These are phyloP conservation scores for Menidia menidia DNA, from an alignment of 2,797 vertebrate species.

Conservation along the genomic window DNA sequence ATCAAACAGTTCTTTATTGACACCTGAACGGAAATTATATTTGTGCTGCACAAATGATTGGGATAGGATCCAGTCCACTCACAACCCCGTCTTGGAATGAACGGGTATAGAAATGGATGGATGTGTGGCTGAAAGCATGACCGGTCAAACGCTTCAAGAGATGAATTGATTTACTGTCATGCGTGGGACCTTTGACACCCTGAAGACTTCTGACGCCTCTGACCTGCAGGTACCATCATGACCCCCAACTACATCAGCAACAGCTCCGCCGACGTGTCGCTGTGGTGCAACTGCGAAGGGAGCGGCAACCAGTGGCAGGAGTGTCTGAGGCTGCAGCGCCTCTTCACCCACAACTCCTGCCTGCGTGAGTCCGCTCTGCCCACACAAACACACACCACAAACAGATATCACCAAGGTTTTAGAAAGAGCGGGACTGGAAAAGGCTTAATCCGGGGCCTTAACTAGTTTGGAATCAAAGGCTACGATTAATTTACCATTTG, in stretches of 20 bases:
- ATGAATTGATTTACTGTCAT: too few relatives aligned
- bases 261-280: slow-evolving; percentile 87
- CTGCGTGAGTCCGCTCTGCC: slow-evolving; percentile 85
- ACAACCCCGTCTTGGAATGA: too few relatives aligned
- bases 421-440: not conserved
- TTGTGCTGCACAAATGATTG: too few relatives aligned
- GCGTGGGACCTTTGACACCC: not conserved
- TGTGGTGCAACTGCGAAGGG: slow-evolving; percentile 93
- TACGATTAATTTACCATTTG: not conserved
- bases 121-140: too few relatives aligned
- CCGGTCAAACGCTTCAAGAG: too few relatives aligned
- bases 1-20: too few relatives aligned
- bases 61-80: too few relatives aligned
- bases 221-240: slow-evolving; percentile 89
- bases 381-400: not conserved
- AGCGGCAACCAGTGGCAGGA: slow-evolving; percentile 94
- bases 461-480: too few relatives aligned
- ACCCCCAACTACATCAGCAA: slow-evolving; percentile 96
- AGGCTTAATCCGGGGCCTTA: too few relatives aligned
- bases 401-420: fast-evolving
- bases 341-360: slow-evolving; percentile 92
- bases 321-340: slow-evolving; percentile 87
- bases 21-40: too few relatives aligned
- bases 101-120: too few relatives aligned
- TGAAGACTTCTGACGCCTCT: slow-evolving; percentile 15